Percentiles rank a stretch among this genome's conserved stretches.
Evolutionary conservation across 2,797 vertebrate species (phyloP).

Genomic region (Dermochelys coriacea): DNA sequence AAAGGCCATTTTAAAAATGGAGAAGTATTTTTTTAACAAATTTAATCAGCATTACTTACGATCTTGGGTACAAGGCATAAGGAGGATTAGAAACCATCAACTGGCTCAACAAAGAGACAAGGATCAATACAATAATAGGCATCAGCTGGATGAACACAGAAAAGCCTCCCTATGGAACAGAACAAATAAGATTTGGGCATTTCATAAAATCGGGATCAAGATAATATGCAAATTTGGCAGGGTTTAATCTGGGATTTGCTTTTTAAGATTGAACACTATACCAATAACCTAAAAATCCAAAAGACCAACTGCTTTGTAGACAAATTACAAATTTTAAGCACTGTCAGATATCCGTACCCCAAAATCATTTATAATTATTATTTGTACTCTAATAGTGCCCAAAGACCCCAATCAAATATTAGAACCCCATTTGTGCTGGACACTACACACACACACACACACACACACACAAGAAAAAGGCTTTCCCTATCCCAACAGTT

Average conservation of each 20-base stretch:
- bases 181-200: slow-evolving; percentile 31
- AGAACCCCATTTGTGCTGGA: not conserved
- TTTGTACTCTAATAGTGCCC: not conserved
- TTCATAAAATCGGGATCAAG: not conserved
- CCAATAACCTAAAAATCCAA: not conserved
- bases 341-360: not conserved
- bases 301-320: not conserved
- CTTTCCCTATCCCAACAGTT: not conserved
- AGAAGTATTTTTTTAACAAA: not conserved
- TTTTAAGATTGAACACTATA: not conserved
- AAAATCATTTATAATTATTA: not conserved
- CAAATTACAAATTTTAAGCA: not conserved
- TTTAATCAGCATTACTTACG: slow-evolving; percentile 85
- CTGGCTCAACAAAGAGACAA: slow-evolving; percentile 97
- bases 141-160: slow-evolving; percentile 98
- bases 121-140: slow-evolving; percentile 95
- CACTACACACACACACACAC: not conserved
- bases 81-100: slow-evolving; percentile 97
- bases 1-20: not conserved
- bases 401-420: not conserved
- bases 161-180: slow-evolving; percentile 91
- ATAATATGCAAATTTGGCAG: not conserved
- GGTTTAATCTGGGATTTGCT: not conserved
- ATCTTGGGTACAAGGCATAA: slow-evolving; percentile 94
- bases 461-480: not conserved